Evolutionary conservation across 37 sponge, comb jelly and placozoan species (phyloP).

Genomic region (Crambe crambe): DNA sequence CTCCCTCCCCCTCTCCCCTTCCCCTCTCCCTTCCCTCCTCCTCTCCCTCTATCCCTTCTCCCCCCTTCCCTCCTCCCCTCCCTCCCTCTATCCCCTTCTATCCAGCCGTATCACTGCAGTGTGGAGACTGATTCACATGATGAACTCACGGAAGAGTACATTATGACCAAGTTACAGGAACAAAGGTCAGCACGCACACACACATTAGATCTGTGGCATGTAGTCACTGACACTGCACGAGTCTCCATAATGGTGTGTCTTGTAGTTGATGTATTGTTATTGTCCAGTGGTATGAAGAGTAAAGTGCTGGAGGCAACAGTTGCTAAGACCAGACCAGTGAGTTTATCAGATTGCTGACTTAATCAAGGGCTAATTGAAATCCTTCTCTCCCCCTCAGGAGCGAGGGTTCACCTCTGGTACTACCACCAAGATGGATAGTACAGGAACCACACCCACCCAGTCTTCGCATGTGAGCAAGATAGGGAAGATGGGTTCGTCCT

Average conservation of each 20-base stretch:
- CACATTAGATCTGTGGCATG: not conserved
- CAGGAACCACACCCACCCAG: slow-evolving; percentile 34
- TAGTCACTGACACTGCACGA: not conserved
- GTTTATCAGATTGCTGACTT: not conserved
- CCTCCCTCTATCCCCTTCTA: not conserved
- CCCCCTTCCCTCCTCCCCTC: not conserved
- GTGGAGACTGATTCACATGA: slow-evolving; percentile 56
- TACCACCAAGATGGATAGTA: slow-evolving; percentile 31
- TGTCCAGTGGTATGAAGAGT: slow-evolving; percentile 78
- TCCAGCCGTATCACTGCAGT: slow-evolving; percentile 69
- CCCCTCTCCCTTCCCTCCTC: not conserved
- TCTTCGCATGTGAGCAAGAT: not conserved
- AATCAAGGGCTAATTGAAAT: not conserved
- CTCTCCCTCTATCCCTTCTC: not conserved
- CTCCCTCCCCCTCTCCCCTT: not conserved
- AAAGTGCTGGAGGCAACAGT: slow-evolving; percentile 79
- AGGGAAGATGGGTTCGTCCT: slow-evolving; percentile 50
- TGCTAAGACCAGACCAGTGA: slow-evolving; percentile 65
- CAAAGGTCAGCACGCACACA: slow-evolving; percentile 45
- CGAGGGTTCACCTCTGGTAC: slow-evolving; percentile 68
- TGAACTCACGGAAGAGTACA: slow-evolving; percentile 52
- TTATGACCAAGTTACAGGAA: slow-evolving; percentile 78
- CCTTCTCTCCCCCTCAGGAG: slow-evolving; percentile 42
- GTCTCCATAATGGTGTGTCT: not conserved
- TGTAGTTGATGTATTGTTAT: not conserved